These are phyloP conservation scores for Sebastes variabilis DNA, from an alignment of 2,797 vertebrate species.

Conservation along the genomic window DNA sequence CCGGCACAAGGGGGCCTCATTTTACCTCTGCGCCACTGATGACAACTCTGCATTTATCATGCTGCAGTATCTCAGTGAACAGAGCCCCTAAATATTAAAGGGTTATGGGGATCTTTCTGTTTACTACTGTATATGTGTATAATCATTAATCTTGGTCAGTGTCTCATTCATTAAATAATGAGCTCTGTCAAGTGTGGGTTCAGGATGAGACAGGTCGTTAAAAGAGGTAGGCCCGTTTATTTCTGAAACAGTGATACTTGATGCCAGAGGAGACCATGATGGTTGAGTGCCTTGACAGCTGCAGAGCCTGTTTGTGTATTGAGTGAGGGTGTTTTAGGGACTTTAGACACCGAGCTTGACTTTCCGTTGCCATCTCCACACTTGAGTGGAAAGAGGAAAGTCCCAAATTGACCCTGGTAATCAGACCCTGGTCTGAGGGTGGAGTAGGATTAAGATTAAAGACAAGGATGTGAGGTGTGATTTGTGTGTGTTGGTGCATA, in stretches of 20 bases:
- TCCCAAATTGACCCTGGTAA: constrained; percentile 86
- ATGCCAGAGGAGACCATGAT: constrained; percentile 17
- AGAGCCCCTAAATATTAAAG: background rate
- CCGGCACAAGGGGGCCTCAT: constrained; percentile 48
- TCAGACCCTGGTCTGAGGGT: constrained; percentile 50
- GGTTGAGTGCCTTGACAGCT: constrained; percentile 67
- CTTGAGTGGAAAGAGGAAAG: constrained; percentile 80
- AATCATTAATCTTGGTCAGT: background rate
- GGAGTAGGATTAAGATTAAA: constrained; percentile 30
- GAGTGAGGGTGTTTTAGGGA: constrained; percentile 79
- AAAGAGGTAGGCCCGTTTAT: background rate
- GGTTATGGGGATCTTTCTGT: background rate
- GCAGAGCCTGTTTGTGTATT: constrained; percentile 46
- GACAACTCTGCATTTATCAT: background rate
- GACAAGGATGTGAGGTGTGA: background rate
- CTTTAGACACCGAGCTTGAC: constrained; percentile 75
- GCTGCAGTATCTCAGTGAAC: background rate
- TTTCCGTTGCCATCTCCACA: constrained; percentile 74
- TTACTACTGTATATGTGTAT: background rate
- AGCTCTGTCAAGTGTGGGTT: background rate
- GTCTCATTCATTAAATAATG: background rate
- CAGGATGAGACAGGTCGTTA: background rate
- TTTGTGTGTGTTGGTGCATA: background rate
- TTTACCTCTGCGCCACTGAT: background rate
- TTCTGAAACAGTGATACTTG: constrained; percentile 18